Percentiles rank a stretch among this genome's conserved stretches.
These are phyloP conservation scores for Silvanus unidentatus DNA, from an alignment of 2,888 invertebrate species.

Conservation along the genomic window DNA sequence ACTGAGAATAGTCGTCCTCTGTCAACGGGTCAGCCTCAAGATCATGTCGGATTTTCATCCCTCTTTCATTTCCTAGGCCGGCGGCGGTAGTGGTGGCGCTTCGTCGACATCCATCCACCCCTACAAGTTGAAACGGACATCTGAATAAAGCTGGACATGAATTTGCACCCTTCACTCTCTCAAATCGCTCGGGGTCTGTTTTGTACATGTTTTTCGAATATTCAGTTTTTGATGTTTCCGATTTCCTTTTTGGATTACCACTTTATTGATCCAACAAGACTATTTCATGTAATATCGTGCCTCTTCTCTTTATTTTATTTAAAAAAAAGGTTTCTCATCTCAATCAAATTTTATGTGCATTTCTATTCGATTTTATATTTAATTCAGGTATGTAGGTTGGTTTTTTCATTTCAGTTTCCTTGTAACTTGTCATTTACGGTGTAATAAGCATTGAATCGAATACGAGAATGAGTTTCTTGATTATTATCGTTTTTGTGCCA, in stretches of 20 bases:
- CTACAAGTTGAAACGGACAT: conserved; percentile 32
- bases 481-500: no score
- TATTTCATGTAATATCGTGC: no score
- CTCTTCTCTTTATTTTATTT: no score
- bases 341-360: no score
- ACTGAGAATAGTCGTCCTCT: conserved; percentile 28
- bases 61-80: conserved; percentile 37
- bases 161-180: conserved; percentile 30
- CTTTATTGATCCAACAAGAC: conserved; percentile 9
- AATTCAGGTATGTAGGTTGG: no score
- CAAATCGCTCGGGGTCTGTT: conserved; percentile 19
- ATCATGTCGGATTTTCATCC: conserved; percentile 40
- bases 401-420: no score
- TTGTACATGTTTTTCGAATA: conserved; percentile 21
- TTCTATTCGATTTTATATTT: no score
- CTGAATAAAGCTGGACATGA: conserved; percentile 35
- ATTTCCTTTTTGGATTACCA: conserved; percentile 8
- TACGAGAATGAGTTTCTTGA: no score
- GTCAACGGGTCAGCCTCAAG: conserved; percentile 33
- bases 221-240: conserved; percentile 21
- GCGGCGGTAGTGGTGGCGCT: conserved; percentile 17
- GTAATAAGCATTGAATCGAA: no score
- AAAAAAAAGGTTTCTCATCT: no score
- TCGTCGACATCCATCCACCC: not conserved
- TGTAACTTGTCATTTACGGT: no score